phyloP scores from a whole-genome alignment of 1,140 invertebrate genomes.

The Hyphantria cunea region DNA sequence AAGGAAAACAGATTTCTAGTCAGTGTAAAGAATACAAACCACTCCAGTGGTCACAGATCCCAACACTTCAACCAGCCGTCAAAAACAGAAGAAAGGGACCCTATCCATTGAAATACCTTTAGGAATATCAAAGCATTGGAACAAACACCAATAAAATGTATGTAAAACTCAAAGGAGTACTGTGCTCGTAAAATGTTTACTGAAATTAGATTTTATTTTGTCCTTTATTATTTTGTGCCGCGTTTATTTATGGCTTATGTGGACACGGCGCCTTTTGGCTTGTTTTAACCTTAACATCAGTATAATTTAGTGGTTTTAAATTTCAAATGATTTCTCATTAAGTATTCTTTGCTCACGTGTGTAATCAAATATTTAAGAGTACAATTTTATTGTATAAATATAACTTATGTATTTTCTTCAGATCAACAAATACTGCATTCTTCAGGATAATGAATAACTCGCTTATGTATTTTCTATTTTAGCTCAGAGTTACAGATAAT shows the following conservation, averaged over 20 bases:
- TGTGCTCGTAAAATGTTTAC: conserved; percentile 9
- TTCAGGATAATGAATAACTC: no score
- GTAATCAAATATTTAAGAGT: neutral
- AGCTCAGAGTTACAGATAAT: no score
- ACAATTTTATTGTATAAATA: no score
- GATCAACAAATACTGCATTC: no score
- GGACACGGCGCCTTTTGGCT: conserved; percentile 18
- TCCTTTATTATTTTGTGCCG: conserved; percentile 9
- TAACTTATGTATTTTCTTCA: no score
- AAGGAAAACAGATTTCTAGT: no score
- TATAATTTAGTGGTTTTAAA: conserved; percentile 19
- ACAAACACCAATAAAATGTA: conserved; percentile 28
- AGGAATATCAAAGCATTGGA: conserved; percentile 21
- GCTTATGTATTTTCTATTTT: no score
- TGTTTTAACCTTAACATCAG: conserved; percentile 10
- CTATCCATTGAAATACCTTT: conserved; percentile 25
- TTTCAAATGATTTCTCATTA: conserved; percentile 18
- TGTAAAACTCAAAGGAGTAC: conserved; percentile 17
- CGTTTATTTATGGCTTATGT: conserved; percentile 16
- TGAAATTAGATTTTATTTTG: conserved; percentile 20
- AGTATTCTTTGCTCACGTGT: neutral
- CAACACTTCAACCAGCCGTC: no score
- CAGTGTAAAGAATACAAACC: no score
- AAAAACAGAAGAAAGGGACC: conserved; percentile 24
- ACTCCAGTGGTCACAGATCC: no score